Base-by-base conservation (phyloP, 2,797 vertebrate genomes). In the Coregonus sp. region DNA sequence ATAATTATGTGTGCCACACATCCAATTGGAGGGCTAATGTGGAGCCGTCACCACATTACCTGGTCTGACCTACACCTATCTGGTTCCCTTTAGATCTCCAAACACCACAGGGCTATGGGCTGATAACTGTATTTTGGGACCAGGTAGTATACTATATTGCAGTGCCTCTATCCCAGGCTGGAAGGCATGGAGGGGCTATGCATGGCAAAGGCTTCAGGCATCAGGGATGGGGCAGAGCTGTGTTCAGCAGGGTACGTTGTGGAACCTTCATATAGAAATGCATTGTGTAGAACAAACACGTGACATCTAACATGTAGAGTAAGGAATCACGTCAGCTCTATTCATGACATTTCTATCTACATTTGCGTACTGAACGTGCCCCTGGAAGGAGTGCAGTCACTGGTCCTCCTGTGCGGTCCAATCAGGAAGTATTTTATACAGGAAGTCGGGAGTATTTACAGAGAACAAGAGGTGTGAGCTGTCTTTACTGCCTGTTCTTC, bases 401-500 rank as follows among this genome's bases (percentile, higher is more conserved):
- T 84, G 86, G 87, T 93, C 91, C 88, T 94, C 91, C 88, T 82
- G 85, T 84, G 78, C 63, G 72, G 77, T 78, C 77, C 87, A 79
- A 82, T 89, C 86, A 91, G 88, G 88, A 86, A 89, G 85, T 63
- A 89, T 84, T 89, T 89, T 86, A 84, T 81, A 87, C 80, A 81
- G 77, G 68, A 79, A 29, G 80, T 84, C 81, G 77, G 87, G 80
- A 84, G 80, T 92, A 94, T 95, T 72, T 93, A 94, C 92, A 94
- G 68, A 85, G 52, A 69, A 20, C 14, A 7, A 12, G 40, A 14
- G 47, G 73, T 80, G 78, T 66, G 68, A 9, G 72, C 31, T 33
- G 67, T 15, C 74, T 83, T 95, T 94, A 99, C 93, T 99, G 98
- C 80, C 97, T 95, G 93, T 95, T 98, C 93, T 99, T 99, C 85